These are phyloP conservation scores for Aplodontia rufa DNA, from an alignment of 2,113 vertebrate species.

Conservation along the genomic window DNA sequence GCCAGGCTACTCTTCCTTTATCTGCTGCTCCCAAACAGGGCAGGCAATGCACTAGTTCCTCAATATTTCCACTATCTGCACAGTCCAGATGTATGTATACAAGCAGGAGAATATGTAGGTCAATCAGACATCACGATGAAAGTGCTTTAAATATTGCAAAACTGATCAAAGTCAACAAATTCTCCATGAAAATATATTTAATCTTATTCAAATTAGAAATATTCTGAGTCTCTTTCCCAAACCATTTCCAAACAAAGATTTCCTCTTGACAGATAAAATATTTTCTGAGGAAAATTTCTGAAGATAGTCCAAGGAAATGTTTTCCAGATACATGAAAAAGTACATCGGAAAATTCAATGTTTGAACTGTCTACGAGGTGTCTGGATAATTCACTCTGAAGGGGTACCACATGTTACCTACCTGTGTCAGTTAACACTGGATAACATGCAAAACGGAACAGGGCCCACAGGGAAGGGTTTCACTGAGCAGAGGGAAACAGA, in stretches of 20 bases:
- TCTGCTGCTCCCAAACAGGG: not conserved
- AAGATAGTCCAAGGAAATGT: conserved; percentile 51
- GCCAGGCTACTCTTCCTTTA: not conserved
- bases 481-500: not conserved
- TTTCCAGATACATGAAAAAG: conserved; percentile 66
- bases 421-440: conserved; percentile 68
- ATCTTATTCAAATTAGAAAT: conserved; percentile 83
- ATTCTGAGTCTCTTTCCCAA: conserved; percentile 60
- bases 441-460: not conserved
- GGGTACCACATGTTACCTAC: not conserved
- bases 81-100: not conserved
- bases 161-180: conserved; percentile 44
- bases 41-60: not conserved
- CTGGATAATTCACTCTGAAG: conserved; percentile 37
- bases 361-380: conserved; percentile 23
- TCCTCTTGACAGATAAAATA: conserved; percentile 68
- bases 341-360: conserved; percentile 64
- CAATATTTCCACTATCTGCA: not conserved
- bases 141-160: not conserved
- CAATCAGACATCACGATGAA: not conserved
- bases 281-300: conserved; percentile 34
- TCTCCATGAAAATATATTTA: conserved; percentile 86
- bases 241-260: conserved; percentile 55
- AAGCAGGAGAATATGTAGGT: not conserved
- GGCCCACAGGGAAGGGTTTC: not conserved